Evolutionary conservation across 92 coral and sea anemone species (phyloP), one percentile per base, ranked within the genome.

Genomic region (Galaxea fascicularis): DNA sequence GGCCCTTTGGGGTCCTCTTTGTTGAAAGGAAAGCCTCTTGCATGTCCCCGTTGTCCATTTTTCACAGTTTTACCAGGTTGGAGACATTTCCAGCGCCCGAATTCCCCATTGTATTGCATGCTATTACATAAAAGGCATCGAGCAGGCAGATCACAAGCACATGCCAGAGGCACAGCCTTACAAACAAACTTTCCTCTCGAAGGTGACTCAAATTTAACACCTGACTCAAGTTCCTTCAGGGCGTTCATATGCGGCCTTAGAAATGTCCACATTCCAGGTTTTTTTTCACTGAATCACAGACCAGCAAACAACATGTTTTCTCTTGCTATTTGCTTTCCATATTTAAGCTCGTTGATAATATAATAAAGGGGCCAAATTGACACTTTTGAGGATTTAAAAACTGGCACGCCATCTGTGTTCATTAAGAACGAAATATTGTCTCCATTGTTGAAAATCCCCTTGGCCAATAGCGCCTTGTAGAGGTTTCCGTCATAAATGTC

Each of bases 271-370:
- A 86, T 90, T 7, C 89, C 77, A 3, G 93, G 93, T 56, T 90
- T 90, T 56, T 82, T 85, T 51, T 91, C 91, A 10, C 94, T 92
- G 63, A 93, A 93, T 94, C 94, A 93, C 10, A 93, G 59, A 27
- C 94, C 97, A 27, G 89, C 88, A 71, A 93, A 86, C 25, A 93
- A 18, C 93, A 93, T 91, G 49, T 87, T 93, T 81, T 93, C 94
- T 29, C 65, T 66, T 21, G 89, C 46, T 85, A 91, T 76, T 80
- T 89, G 46, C 74, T 93, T 93, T 8, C 47, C 14, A 59, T 84
- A 76, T 9, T 89, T 85, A 5, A 88, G 89, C 49, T 93, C 89
- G 66, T 91, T 93, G 59, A 90, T 88, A n/a, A 88, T 47, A 17
- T 85, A 63, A 69, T 76, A 91, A 4, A 91, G 31, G 0, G 97